Evolutionary conservation across 2,113 vertebrate species (phyloP).

Genomic region (Caloenas nicobarica): DNA sequence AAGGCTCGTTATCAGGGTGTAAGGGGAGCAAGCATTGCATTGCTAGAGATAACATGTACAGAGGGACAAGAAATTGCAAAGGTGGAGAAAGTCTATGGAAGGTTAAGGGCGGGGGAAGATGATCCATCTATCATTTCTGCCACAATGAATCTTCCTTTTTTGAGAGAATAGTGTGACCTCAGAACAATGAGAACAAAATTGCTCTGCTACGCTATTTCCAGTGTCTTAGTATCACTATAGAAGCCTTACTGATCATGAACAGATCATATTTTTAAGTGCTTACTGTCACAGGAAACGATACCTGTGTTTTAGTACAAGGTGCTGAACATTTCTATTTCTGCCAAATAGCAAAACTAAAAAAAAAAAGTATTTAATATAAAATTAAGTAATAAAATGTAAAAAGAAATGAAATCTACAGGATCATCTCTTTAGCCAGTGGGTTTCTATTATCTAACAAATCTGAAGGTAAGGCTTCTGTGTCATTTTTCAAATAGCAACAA

Average conservation of each 20-base stretch:
- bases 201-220: neutral
- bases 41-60: slow-evolving; percentile 40
- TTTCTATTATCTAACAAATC: neutral
- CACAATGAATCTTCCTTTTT: neutral
- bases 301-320: neutral
- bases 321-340: neutral
- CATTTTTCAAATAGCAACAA: neutral
- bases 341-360: neutral
- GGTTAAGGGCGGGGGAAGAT: neutral
- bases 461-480: neutral
- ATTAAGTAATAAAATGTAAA: neutral
- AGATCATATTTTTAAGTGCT: neutral
- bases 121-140: slow-evolving; percentile 43
- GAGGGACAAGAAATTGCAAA: slow-evolving; percentile 29
- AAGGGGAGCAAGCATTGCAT: slow-evolving; percentile 45
- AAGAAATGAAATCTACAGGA: neutral
- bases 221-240: neutral
- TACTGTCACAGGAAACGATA: neutral
- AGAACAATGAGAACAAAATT: slow-evolving; percentile 12
- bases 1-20: slow-evolving; percentile 49
- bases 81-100: neutral
- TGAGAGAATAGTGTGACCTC: neutral
- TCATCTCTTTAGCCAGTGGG: neutral
- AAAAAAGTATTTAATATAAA: neutral
- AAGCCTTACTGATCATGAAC: neutral